Evolutionary conservation across 1,140 invertebrate genomes (phyloP), one percentile per base, ranked within the genome.

Genomic region (Drosophila saltans): DNA sequence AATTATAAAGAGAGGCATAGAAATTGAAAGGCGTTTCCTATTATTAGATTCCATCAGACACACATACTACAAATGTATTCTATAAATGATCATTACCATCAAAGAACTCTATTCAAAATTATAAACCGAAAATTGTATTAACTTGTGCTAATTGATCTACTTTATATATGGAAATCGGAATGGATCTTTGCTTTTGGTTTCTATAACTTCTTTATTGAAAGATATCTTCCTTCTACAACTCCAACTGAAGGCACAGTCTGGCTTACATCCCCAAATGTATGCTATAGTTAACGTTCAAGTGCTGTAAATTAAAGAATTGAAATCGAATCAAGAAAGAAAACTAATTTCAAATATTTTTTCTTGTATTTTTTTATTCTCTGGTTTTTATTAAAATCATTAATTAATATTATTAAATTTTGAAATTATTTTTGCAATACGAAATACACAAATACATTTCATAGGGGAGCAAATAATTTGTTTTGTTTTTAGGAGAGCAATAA

Each of bases 361-460:
- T 30, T 30, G 28, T 30, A 30, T 30, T 2, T 30, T 4, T 6
- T 41, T 45, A 16, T 66, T 65, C 59, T 36, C 62, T 7, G 11
- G 40, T 61, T 68, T 59, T 59, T 64, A 73, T 75, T 60, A 70
- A 80, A 80, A 73, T 77, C 63, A 69, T 84, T 69, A 48, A 48
- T 77, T 48, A 40, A 39, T 59, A n/a, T 59, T 56, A 7, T 59
- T 40, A 24, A 40, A 10, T 59, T 33, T 65, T 26, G 60, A 56
- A 75, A 65, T 16, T 77, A 77, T 72, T 5, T 36, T 36, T 36
- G 28, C 33, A 36, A 36, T 36, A 36, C 33, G 3, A 36, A 84
- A 66, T 74, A 74, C 65, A 84, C 73, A 84, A 75, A 75, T 83
- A 36, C 63, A 39, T 72, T 76, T 74, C 75, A 58, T 72, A 52